Evolutionary conservation across 2,888 invertebrate genomes (phyloP).

Genomic region (Melanophora roralis): DNA sequence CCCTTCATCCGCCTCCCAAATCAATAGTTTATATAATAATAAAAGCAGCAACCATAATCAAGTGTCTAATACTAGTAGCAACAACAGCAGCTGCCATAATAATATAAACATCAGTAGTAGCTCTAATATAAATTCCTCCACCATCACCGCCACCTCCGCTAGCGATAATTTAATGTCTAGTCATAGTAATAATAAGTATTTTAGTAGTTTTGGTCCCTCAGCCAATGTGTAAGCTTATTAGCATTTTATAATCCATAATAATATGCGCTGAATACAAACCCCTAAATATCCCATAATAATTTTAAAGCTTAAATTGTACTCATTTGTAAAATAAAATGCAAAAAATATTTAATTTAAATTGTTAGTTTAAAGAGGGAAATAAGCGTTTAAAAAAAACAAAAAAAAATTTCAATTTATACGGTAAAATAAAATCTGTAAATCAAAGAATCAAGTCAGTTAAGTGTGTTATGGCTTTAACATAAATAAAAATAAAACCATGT

Average conservation of each 20-base stretch:
- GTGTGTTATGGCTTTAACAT: background rate
- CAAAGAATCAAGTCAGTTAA: background rate
- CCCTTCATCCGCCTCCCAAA: constrained; percentile 18
- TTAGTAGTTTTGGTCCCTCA: constrained; percentile 76
- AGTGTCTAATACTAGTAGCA: constrained; percentile 24
- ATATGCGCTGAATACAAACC: constrained; percentile 17
- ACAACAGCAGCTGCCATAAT: constrained; percentile 20
- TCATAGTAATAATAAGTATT: constrained; percentile 73
- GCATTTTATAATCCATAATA: constrained; percentile 26
- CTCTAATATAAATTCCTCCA: constrained; percentile 57
- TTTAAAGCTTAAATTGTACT: constrained; percentile 29
- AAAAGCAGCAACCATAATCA: constrained; percentile 45
- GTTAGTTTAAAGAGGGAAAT: background rate
- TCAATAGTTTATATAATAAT: constrained; percentile 54
- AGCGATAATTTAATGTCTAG: constrained; percentile 57
- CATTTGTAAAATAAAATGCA: constrained; percentile 3
- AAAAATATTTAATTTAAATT: background rate
- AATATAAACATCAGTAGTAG: constrained; percentile 48
- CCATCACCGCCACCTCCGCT: constrained; percentile 44
- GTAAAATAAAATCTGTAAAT: background rate
- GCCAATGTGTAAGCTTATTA: constrained; percentile 74
- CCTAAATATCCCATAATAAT: background rate
- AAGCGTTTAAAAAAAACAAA: background rate
- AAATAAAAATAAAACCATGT: constrained; percentile 30
- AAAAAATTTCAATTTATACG: background rate